Base-by-base conservation (phyloP, 2,888 invertebrate genomes). In the Himalopsyche tibetana region DNA sequence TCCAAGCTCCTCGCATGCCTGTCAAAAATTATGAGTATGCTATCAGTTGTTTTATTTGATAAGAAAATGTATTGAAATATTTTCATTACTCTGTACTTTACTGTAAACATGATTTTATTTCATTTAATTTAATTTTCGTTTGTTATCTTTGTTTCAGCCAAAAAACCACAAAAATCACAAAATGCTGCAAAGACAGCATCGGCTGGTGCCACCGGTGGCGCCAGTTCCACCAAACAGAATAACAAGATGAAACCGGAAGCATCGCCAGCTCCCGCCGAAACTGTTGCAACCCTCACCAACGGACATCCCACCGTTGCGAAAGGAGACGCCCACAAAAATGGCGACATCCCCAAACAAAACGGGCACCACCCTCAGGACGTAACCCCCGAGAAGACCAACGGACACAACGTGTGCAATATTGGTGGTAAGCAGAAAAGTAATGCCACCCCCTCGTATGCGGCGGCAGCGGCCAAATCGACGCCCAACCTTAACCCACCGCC, bases 391-490 rank as follows among this genome's bases (percentile, higher is more conserved):
- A 80, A 86, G 38, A 81, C 82, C 81, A 85, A 87, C 55, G 83
- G 86, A 28, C 84, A 87, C 80, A 45, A 82, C 17, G 36, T 82
- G 55, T 81, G 81, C 63, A 38, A 51, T 28, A 40, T 28, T 63
- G 83, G 84, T 55, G 86, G 86, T 86, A 84, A 86, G 86, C 82
- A 82, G 81, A 85, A 45, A 82, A 63, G 56, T 55, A 83, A 82
- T 19, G 56, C 87, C 19, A 83, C 87, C 11, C 85, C 87, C 55
- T 87, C 87, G 11, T 87, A 87, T 36, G 87, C 87, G 69, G 87
- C 87, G 28, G 87, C 87, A 38, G 87, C 84, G 12, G 85, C 85
- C 74, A 85, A 85, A 79, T 81, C 82, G 69, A 55, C 83, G 74
- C 51, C 83, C 56, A 82, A 82, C 82, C 74, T 74, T 74, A 74